Conservation (phyloP, 1,140 invertebrate genomes). For the Heliconius eleuchia region DNA sequence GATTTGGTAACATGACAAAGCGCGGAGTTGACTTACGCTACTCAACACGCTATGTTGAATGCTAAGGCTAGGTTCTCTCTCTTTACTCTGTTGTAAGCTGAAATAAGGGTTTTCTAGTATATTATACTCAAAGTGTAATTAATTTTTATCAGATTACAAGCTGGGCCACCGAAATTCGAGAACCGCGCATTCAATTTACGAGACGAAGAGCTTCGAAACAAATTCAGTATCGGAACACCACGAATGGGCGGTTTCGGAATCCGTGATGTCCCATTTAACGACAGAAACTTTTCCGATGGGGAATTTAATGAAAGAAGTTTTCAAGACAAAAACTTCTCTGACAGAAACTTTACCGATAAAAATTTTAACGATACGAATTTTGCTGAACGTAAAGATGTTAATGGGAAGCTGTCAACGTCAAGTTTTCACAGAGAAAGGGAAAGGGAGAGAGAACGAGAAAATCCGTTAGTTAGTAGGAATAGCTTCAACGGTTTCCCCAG, state of each 20-base stretch:
- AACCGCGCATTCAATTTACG: constrained; percentile 68
- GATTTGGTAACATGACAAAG: too few species aligned
- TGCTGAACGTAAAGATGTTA: constrained; percentile 63
- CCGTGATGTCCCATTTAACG: constrained; percentile 67
- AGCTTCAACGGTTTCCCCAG: constrained; percentile 76
- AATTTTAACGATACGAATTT: constrained; percentile 71
- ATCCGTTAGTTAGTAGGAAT: constrained; percentile 73
- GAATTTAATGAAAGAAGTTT: constrained; percentile 67
- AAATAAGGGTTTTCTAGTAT: neutral
- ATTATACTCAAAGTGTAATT: neutral
- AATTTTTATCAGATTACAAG: constrained; percentile 57
- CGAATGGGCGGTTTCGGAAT: constrained; percentile 74
- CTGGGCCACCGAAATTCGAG: constrained; percentile 63
- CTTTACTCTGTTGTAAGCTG: too few species aligned
- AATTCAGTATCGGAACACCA: constrained; percentile 69
- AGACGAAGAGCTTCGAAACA: constrained; percentile 70
- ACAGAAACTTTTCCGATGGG: constrained; percentile 63
- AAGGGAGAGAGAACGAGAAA: constrained; percentile 71
- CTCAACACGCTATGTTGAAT: too few species aligned
- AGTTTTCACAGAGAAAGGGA: constrained; percentile 77
- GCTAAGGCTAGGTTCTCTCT: too few species aligned
- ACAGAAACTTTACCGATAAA: constrained; percentile 57
- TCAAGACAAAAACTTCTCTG: constrained; percentile 57
- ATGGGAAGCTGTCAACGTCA: constrained; percentile 72
- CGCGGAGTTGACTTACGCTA: too few species aligned